These are phyloP conservation scores for Bettongia penicillata DNA, from an alignment of 2,113 vertebrate genomes.

Conservation along the genomic window DNA sequence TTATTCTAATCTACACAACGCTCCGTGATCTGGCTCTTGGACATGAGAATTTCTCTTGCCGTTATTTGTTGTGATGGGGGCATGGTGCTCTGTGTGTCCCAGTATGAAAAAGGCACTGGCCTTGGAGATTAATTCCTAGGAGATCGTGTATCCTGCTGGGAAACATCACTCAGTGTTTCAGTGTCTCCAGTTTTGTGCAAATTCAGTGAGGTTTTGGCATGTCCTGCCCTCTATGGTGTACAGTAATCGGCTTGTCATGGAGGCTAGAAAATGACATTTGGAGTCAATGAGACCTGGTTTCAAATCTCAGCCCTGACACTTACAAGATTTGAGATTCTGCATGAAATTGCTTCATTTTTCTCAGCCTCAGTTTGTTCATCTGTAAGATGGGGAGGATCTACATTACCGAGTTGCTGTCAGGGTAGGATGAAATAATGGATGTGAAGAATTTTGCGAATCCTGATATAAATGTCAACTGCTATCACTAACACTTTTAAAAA, in stretches of 20 bases:
- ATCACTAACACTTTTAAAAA: not conserved
- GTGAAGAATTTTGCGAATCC: not conserved
- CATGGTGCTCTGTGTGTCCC: not conserved
- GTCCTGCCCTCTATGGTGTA: not conserved
- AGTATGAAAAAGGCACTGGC: not conserved
- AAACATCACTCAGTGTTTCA: not conserved
- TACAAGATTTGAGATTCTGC: not conserved
- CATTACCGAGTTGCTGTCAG: not conserved
- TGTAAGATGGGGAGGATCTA: not conserved
- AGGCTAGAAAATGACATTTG: not conserved
- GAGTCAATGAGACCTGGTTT: not conserved
- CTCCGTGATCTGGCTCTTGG: not conserved
- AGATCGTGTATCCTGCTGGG: not conserved
- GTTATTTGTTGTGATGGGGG: not conserved
- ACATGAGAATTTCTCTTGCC: not conserved
- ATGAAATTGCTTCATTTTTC: not conserved
- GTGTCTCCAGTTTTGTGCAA: slow-evolving; percentile 23
- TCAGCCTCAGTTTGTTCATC: not conserved
- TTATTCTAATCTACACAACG: not conserved
- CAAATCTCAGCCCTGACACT: not conserved
- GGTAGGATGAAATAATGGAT: not conserved
- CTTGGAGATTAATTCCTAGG: not conserved
- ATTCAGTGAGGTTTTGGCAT: not conserved
- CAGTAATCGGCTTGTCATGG: not conserved
- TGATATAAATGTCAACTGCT: not conserved